Evolutionary conservation across 2,113 vertebrate species (phyloP).

Genomic region (Rynchops niger): DNA sequence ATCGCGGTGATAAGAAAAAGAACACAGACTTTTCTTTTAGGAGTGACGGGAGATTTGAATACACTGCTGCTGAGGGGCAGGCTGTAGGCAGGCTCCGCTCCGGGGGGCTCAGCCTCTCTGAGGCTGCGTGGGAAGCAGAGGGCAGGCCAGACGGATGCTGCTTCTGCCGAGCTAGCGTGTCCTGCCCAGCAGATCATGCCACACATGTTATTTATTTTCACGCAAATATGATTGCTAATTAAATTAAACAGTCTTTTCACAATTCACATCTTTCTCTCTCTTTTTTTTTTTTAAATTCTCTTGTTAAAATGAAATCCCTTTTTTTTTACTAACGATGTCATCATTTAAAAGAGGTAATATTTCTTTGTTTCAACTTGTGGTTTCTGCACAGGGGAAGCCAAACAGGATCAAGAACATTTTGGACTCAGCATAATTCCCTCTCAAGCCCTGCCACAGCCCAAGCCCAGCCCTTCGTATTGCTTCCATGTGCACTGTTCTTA

Average conservation of each 20-base stretch:
- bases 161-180: background rate
- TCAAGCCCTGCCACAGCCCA: background rate
- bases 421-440: background rate
- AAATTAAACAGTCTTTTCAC: background rate
- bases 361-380: background rate
- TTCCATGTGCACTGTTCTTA: background rate
- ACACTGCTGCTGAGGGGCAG: background rate
- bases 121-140: background rate
- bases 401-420: background rate
- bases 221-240: background rate
- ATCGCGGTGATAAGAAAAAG: background rate
- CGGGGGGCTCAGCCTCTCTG: background rate
- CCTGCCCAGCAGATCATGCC: background rate
- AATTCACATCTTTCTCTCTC: background rate
- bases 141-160: background rate
- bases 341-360: background rate
- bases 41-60: background rate
- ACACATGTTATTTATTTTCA: background rate
- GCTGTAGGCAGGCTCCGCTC: background rate
- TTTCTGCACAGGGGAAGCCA: background rate
- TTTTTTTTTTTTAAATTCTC: background rate
- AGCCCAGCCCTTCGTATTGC: background rate
- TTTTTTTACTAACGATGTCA: background rate
- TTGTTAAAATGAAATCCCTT: background rate
- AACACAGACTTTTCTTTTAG: background rate